Conservation (phyloP, 2,797 vertebrate genomes). For the Taenioides sp. region DNA sequence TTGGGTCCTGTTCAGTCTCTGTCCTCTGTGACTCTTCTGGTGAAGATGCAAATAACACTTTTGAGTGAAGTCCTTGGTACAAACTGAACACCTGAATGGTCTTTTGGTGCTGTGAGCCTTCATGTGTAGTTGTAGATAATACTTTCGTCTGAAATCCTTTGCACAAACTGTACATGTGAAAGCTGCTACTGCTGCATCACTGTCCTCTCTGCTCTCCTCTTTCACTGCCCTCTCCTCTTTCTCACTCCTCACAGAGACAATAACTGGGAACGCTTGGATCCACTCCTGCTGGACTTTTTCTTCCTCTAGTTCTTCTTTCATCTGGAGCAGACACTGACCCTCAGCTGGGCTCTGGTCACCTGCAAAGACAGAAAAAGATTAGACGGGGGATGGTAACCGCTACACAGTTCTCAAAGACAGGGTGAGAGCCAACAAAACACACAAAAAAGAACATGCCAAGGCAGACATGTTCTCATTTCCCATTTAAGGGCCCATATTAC, state of each 20-base stretch:
- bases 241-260: conserved; percentile 1
- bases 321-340: not conserved
- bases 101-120: not conserved
- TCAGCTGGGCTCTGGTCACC: not conserved
- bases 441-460: no score
- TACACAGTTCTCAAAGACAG: no score
- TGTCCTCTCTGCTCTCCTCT: not conserved
- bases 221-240: not conserved
- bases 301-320: not conserved
- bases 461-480: no score
- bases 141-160: not conserved
- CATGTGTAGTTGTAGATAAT: not conserved
- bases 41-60: not conserved
- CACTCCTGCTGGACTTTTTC: not conserved
- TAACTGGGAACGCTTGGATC: not conserved
- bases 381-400: no score
- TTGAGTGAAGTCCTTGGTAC: not conserved
- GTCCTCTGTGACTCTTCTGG: not conserved
- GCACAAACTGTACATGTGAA: not conserved
- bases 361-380: not conserved
- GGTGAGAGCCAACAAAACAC: no score
- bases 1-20: not conserved
- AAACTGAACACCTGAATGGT: conserved; percentile 3
- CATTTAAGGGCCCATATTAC: no score
- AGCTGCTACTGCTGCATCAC: not conserved